phyloP scores from a whole-genome alignment of 1,140 invertebrate species.

The Procambarus virginalis region DNA sequence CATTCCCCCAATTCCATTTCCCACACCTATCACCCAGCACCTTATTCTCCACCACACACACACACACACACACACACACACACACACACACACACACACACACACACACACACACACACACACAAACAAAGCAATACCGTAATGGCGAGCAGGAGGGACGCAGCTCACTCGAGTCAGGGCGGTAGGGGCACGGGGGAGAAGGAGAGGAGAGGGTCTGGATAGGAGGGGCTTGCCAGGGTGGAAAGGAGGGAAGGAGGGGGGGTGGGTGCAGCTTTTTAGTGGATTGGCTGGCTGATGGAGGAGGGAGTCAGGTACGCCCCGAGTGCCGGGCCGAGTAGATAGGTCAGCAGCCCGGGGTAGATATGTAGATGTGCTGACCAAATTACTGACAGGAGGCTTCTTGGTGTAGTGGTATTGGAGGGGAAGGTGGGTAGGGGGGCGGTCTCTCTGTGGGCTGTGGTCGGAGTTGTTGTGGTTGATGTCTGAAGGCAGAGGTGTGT shows the following conservation, averaged over 20 bases:
- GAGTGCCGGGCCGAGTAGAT: slow-evolving; percentile 35
- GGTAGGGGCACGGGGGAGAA: background rate
- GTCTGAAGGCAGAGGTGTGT: slow-evolving; percentile 16
- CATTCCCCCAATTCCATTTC: no score
- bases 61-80: slow-evolving; percentile 1
- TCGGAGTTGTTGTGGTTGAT: background rate
- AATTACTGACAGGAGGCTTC: slow-evolving; percentile 19
- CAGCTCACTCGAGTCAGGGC: slow-evolving; percentile 25
- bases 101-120: slow-evolving; percentile 46
- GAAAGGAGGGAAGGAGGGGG: background rate
- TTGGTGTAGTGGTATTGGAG: background rate
- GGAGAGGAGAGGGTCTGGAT: background rate
- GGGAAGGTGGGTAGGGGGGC: no score
- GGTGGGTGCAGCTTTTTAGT: slow-evolving; percentile 41
- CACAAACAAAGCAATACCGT: slow-evolving; percentile 48
- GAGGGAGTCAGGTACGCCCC: slow-evolving; percentile 33
- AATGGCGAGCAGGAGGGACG: slow-evolving; percentile 31
- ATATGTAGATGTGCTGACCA: slow-evolving; percentile 34
- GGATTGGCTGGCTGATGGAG: slow-evolving; percentile 58
- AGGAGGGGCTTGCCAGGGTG: background rate
- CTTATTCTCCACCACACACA: no score
- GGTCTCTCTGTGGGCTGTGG: background rate
- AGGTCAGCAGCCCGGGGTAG: slow-evolving; percentile 38
- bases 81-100: slow-evolving; percentile 46
- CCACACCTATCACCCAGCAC: no score